Conservation (phyloP, 64 coral and sea anemone species). For the Pocillopora damicornis region DNA sequence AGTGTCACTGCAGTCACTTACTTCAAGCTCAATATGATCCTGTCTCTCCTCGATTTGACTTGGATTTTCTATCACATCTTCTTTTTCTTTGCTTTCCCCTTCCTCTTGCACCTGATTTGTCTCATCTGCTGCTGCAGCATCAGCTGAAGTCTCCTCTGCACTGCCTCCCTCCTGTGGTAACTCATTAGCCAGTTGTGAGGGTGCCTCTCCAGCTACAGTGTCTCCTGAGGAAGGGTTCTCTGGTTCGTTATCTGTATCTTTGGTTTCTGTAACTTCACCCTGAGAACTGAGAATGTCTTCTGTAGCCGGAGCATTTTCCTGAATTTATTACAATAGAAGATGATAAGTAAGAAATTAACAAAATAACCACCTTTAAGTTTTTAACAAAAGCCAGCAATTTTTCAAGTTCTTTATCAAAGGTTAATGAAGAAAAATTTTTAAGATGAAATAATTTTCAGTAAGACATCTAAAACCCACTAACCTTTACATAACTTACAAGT, state of each 20-base stretch:
- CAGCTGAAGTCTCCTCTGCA: neutral
- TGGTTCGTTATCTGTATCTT: neutral
- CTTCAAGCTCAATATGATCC: neutral
- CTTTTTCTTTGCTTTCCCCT: neutral
- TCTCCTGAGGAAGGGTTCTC: neutral
- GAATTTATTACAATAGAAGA: neutral
- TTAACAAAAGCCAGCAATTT: no score
- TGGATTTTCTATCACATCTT: neutral
- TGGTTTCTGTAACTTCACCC: neutral
- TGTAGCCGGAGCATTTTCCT: neutral
- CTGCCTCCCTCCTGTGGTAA: conserved; percentile 16
- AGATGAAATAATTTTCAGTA: no score
- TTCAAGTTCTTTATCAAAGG: no score
- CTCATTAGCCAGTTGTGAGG: conserved; percentile 11
- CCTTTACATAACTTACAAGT: no score
- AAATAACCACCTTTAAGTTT: no score
- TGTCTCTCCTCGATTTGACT: neutral
- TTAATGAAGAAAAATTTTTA: no score
- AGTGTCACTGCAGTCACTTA: neutral
- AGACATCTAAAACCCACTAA: no score
- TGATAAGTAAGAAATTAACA: neutral
- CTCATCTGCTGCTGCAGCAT: neutral
- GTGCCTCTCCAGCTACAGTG: conserved; percentile 1
- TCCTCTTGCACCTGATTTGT: conserved; percentile 2
- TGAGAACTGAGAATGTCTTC: neutral